phyloP scores from a whole-genome alignment of 1,140 invertebrate genomes.

The Drosophila parvula region DNA sequence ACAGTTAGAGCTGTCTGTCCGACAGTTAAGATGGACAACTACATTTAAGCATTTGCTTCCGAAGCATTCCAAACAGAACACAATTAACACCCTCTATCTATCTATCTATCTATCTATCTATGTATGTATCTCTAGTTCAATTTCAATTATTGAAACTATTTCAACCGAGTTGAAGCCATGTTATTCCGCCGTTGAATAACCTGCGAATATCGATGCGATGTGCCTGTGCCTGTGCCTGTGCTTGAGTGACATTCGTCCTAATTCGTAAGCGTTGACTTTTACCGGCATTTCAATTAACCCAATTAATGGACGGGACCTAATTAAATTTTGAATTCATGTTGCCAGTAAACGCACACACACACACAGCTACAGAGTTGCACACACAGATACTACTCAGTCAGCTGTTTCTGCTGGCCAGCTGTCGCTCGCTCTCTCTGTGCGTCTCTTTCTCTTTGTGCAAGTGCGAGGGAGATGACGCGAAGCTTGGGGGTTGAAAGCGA shows the following conservation, averaged over 20 bases:
- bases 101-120: neutral
- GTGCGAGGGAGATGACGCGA: constrained; percentile 67
- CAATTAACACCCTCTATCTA: constrained; percentile 2
- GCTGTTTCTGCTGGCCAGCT: constrained; percentile 74
- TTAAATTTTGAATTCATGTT: constrained; percentile 83
- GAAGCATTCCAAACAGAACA: neutral
- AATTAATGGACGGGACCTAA: constrained; percentile 84
- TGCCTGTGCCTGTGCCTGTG: constrained; percentile 33
- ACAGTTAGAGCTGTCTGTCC: neutral
- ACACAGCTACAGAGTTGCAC: constrained; percentile 8
- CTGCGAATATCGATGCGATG: constrained; percentile 34
- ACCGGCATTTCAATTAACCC: constrained; percentile 84
- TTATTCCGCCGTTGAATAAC: constrained; percentile 12
- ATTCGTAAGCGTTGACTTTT: constrained; percentile 79
- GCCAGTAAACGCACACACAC: constrained; percentile 40
- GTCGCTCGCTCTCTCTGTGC: constrained; percentile 16
- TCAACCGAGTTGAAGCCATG: constrained; percentile 43
- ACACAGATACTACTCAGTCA: constrained; percentile 59
- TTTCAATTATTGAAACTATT: constrained; percentile 40
- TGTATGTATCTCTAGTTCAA: neutral
- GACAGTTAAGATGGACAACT: constrained; percentile 6
- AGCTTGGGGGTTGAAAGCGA: constrained; percentile 41
- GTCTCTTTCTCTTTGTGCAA: constrained; percentile 4
- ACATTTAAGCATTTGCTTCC: constrained; percentile 21
- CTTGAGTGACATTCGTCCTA: constrained; percentile 82